Base-by-base conservation (phyloP, 2,888 invertebrate species). In the Acanthosoma haemorrhoidale region DNA sequence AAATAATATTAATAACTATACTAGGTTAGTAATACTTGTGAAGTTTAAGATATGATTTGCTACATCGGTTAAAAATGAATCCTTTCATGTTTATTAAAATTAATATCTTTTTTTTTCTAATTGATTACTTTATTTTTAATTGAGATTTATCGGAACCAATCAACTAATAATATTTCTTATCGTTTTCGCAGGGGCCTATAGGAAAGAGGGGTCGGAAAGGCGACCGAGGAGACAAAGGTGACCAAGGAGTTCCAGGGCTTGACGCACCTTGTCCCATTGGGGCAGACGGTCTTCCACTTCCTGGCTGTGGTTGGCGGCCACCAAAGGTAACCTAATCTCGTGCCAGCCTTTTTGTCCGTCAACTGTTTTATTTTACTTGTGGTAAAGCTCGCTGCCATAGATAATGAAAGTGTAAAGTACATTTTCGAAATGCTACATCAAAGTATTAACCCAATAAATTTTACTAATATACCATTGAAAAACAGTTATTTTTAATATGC, bases 231-330 rank as follows among this genome's bases (percentile, higher is more conserved):
- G 90, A 91, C 78, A 93, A 93, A 82, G 96, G 96, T 70, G 95
- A 95, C 78, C 93, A 94, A 84, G 97, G 97, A 76, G 95, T 96
- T 75, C 97, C 96, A 36, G 97, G 97, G 38, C 83, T 98, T 77
- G 97, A 98, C 83, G 98, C 98, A 57, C 97, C 97, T n/a, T 98
- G 98, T 83, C 98, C 98, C 75, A 84, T 96, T 71, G 98, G 96
- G 70, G 88, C 91, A 64, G 96, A 98, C 82, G 98, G 98, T 73
- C 85, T 97, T 78, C 97, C 97, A 73, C 83, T 98, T 77, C 94
- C 96, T 68, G 96, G 96, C 77, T 98, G 97, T 82, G 95, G 94
- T 77, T 95, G 94, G 94, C 85, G 92, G 81, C 90, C 92, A 76
- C 88, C 88, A 77, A 91, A 92, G 88, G 92, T 92, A 86, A 68